Evolutionary conservation across 2,113 vertebrate genomes (phyloP).

Genomic region (Nannospalax galili): DNA sequence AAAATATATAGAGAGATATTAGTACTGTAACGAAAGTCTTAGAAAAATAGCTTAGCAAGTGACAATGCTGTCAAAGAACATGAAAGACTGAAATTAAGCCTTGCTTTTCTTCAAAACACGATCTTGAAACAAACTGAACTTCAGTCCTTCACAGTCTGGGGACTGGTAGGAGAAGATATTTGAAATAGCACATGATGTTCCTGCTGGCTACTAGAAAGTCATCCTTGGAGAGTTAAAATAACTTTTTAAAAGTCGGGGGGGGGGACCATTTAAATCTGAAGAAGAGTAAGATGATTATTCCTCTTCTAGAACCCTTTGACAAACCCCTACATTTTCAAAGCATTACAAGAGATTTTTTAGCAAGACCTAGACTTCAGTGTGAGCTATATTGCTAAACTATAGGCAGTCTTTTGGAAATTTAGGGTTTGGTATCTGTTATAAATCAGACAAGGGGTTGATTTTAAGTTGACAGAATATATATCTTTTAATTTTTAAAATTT

Average conservation of each 20-base stretch:
- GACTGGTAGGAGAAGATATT: constrained; percentile 61
- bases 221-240: neutral
- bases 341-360: constrained; percentile 72
- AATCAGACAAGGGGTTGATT: constrained; percentile 78
- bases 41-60: constrained; percentile 77
- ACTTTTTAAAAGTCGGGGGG: constrained; percentile 4
- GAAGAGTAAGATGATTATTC: constrained; percentile 76
- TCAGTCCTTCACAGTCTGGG: neutral
- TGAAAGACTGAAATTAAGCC: constrained; percentile 75
- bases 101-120: constrained; percentile 72
- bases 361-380: constrained; percentile 50
- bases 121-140: constrained; percentile 21
- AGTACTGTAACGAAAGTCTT: constrained; percentile 76
- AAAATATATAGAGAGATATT: constrained; percentile 78
- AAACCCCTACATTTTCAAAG: constrained; percentile 78
- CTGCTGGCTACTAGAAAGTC: neutral
- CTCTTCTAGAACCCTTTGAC: constrained; percentile 64
- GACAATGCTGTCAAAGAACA: constrained; percentile 74
- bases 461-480: constrained; percentile 73
- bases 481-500: no score
- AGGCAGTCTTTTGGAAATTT: constrained; percentile 68
- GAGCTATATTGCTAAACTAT: constrained; percentile 56
- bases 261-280: constrained; percentile 57
- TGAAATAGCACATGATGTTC: neutral
- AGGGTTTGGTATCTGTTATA: constrained; percentile 14